Percentiles rank a stretch among this genome's conserved stretches.
phyloP scores from a whole-genome alignment of 2,113 vertebrate genomes.

The Takifugu bimaculatus region DNA sequence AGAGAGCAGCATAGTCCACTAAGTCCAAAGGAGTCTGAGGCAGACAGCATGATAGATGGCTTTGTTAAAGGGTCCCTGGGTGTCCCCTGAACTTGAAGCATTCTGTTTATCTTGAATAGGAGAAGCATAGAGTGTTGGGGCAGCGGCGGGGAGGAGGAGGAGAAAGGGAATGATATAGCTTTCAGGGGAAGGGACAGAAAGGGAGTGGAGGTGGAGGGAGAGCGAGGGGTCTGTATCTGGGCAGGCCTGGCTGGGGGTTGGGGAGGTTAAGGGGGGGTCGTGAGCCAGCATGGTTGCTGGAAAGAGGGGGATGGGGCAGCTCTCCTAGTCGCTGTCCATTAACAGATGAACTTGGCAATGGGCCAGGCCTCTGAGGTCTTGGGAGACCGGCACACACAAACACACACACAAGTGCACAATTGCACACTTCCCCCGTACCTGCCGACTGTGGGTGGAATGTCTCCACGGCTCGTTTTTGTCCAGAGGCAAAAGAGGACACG shows the following conservation, averaged over 20 bases:
- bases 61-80: constrained; percentile 99
- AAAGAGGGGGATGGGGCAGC: constrained; percentile 46
- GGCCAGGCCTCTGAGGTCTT: constrained; percentile 90
- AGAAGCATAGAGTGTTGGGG: constrained; percentile 81
- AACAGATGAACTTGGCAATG: constrained; percentile 97
- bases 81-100: constrained; percentile 99
- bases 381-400: constrained; percentile 71
- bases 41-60: constrained; percentile 99
- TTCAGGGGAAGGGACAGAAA: constrained; percentile 71
- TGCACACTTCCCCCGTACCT: constrained; percentile 74
- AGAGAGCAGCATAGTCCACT: constrained; percentile 51
- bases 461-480: constrained; percentile 68
- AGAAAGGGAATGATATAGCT: constrained; percentile 83
- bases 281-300: constrained; percentile 57
- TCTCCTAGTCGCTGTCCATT: constrained; percentile 88
- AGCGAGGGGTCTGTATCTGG: constrained; percentile 61
- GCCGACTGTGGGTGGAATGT: constrained; percentile 84
- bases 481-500: constrained; percentile 79
- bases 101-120: constrained; percentile 99
- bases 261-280: constrained; percentile 68
- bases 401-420: too few species aligned
- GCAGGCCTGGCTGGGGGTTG: constrained; percentile 64
- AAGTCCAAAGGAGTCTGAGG: constrained; percentile 89
- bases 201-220: constrained; percentile 39
- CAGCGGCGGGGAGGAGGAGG: constrained; percentile 67